Conservation (phyloP, 2,797 vertebrate species). For the Gobio occitaniae region DNA sequence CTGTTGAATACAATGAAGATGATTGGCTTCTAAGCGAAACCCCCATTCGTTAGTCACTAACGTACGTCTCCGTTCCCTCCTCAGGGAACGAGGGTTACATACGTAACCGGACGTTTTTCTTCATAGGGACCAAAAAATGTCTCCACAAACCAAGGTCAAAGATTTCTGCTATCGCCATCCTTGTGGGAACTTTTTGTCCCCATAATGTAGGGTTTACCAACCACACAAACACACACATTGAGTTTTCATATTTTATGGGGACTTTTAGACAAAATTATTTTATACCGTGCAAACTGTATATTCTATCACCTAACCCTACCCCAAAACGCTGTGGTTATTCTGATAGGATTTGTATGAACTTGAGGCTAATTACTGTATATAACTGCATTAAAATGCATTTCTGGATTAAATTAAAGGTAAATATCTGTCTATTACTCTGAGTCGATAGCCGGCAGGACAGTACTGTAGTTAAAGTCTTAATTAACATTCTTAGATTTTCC, state of each 20-base stretch:
- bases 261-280: no score
- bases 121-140: neutral
- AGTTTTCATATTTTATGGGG: no score
- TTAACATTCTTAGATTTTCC: conserved; percentile 80
- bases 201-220: neutral
- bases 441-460: conserved; percentile 72
- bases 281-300: neutral
- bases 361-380: neutral
- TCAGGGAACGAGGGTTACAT: no score
- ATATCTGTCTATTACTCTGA: conserved; percentile 70
- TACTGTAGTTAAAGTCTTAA: conserved; percentile 77
- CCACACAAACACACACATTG: no score
- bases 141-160: neutral
- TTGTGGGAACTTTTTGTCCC: neutral
- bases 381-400: neutral
- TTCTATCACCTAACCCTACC: neutral
- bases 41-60: no score
- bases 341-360: neutral
- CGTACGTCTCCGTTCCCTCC: no score
- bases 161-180: neutral
- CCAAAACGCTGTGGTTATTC: neutral
- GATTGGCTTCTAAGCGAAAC: no score
- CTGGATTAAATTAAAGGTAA: conserved; percentile 30
- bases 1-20: no score
- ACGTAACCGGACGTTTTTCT: no score